Conservation (phyloP, 2,797 vertebrate genomes). For the Argentina silus region DNA sequence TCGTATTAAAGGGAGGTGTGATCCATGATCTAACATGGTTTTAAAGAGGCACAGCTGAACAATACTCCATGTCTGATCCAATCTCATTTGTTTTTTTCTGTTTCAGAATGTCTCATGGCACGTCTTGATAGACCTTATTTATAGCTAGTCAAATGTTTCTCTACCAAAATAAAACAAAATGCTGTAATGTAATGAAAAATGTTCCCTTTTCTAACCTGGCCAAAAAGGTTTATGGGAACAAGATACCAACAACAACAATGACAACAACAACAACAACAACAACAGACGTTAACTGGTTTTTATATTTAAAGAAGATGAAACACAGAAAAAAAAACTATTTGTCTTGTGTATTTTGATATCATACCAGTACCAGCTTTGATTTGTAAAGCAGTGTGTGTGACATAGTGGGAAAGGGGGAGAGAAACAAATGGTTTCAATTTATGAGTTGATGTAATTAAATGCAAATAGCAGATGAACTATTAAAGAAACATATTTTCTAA, state of each 20-base stretch:
- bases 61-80: constrained; percentile 45
- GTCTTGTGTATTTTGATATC: constrained; percentile 87
- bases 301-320: constrained; percentile 68
- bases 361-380: constrained; percentile 83
- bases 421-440: constrained; percentile 71
- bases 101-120: constrained; percentile 60
- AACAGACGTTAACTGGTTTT: constrained; percentile 8
- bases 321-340: constrained; percentile 66
- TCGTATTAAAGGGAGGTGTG: constrained; percentile 39
- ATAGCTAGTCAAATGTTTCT: constrained; percentile 73
- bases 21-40: background rate
- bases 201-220: constrained; percentile 59
- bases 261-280: constrained; percentile 44
- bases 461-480: constrained; percentile 83
- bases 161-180: constrained; percentile 75
- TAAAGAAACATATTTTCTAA: constrained; percentile 87
- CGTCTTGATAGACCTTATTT: constrained; percentile 64
- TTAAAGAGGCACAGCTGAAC: constrained; percentile 39
- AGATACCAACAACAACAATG: constrained; percentile 57
- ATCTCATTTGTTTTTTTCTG: constrained; percentile 32
- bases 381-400: constrained; percentile 80
- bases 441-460: constrained; percentile 81
- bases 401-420: constrained; percentile 63
- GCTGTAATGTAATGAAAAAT: constrained; percentile 78
- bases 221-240: constrained; percentile 81